Evolutionary conservation across 2,888 invertebrate genomes (phyloP), one percentile per base, ranked within the genome.

Genomic region (Aelia acuminata): DNA sequence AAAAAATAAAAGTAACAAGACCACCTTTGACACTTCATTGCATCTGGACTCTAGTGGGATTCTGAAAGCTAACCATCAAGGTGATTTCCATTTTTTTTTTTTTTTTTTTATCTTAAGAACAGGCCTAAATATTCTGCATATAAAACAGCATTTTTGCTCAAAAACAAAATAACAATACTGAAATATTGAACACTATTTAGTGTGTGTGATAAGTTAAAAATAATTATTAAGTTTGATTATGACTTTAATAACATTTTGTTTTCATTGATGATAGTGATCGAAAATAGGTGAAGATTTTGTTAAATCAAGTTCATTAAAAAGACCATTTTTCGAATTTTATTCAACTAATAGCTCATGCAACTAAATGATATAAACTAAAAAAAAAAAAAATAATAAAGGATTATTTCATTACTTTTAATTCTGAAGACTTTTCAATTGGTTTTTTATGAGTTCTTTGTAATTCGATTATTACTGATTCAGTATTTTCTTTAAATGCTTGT

Each of bases 401-500:
- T 57, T 57, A 57, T 7, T 80, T 80, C 43, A 39, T 80, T 80
- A 80, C 80, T 80, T 80, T 80, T 80, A 80, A 80, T 80, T 80
- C 80, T 43, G 80, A 80, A 80, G 43, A 43, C 43, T 80, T 48
- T 26, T 8, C 50, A 84, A 20, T 31, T n/a, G 50, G 84, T 48
- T 11, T 84, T 84, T 84, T 49, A 84, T 22, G n/a, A 35, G 49
- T 35, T 26, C 31, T 35, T 84, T 84, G 31, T 35, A 26, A 49
- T 43, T 50, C 48, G 49, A 84, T 26, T 49, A 84, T 20, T 2
- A 50, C 48, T 84, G 48, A 84, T 84, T 84, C 70, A 18, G 80
- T 47, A 50, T 87, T 87, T 80, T 87, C 87, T 49, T 87, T 87
- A 39, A 10, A 50, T 22, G 63, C 47, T 48, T 35, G 50, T 18